Percentiles rank a stretch among this genome's conserved stretches.
phyloP scores from a whole-genome alignment of 2,113 vertebrate genomes.

The Blennius ocellaris region DNA sequence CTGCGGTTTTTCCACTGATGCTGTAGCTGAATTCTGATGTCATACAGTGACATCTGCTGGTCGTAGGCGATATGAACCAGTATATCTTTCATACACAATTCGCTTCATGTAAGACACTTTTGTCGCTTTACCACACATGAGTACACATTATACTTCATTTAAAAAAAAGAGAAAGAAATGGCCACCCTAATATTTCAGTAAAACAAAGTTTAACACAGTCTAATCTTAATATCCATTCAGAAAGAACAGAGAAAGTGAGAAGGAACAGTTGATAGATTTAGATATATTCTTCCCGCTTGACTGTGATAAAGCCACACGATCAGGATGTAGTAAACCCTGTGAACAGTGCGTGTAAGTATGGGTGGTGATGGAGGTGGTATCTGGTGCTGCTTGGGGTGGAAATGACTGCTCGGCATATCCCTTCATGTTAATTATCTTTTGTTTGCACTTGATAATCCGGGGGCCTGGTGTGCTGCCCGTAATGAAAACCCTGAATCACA shows the following conservation, averaged over 20 bases:
- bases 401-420: constrained; percentile 79
- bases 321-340: constrained; percentile 82
- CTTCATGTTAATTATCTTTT: constrained; percentile 98
- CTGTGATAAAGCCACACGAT: constrained; percentile 25
- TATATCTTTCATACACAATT: too few species aligned
- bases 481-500: constrained; percentile 95
- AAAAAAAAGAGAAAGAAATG: too few species aligned
- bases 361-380: constrained; percentile 15
- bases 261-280: constrained; percentile 14
- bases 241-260: constrained; percentile 30
- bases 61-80: too few species aligned
- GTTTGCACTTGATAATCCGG: constrained; percentile 98
- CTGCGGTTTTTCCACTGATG: too few species aligned
- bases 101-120: too few species aligned
- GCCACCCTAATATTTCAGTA: constrained; percentile 21
- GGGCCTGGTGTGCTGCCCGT: constrained; percentile 88
- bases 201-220: constrained; percentile 7
- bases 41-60: too few species aligned
- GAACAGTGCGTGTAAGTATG: constrained; percentile 26
- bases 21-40: too few species aligned
- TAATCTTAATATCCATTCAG: constrained; percentile 49
- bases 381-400: constrained; percentile 45
- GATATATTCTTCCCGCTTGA: too few species aligned
- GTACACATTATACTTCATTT: too few species aligned
- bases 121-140: too few species aligned